Base-by-base conservation (phyloP, 2,797 vertebrate genomes). In the Oreochromis mossambicus region DNA sequence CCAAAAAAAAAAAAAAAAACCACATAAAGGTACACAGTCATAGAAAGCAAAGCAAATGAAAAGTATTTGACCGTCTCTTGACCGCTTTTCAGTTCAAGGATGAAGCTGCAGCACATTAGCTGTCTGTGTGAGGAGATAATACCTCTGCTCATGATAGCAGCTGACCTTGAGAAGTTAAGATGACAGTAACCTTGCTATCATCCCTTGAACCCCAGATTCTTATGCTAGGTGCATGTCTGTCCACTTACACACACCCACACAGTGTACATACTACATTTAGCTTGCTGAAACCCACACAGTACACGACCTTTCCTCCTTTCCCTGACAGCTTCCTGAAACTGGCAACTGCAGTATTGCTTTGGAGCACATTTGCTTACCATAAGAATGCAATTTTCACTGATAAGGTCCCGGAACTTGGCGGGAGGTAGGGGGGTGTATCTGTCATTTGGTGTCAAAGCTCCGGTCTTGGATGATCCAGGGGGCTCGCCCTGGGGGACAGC, bases 381-480 rank as follows among this genome's bases (percentile, higher is more conserved):
- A 95, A 96, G 95, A 96, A 96, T 96, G 94, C 93, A 94, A 96
- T 97, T 96, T 96, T 95, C 93, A 94, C 84, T 90, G 93, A 96
- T 96, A 96, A 96, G 93, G 95, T 95, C 92, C 93, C 91, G 89
- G 92, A 95, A 95, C 93, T 95, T 96, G 96, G 95, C 96, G 95
- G 93, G 84, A 87, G 86, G 86, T 88, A 86, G 86, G 12, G 75
- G 66, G 79, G 84, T 56, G 82, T 8, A 78, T 90, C 88, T 94
- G 92, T 93, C 84, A 91, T 94, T 95, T 89, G 91, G 94, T 96
- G 96, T 95, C 96, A 96, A 94, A 95, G 91, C 92, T 90, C 88
- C 79, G 83, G 90, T 93, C 91, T 90, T 94, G 94, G 94, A 96
- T 96, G 95, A 96, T 95, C 95, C 92, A 93, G 93, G 95, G 95